Base-by-base conservation (phyloP, 2,888 invertebrate species). In the Neria commutata region DNA sequence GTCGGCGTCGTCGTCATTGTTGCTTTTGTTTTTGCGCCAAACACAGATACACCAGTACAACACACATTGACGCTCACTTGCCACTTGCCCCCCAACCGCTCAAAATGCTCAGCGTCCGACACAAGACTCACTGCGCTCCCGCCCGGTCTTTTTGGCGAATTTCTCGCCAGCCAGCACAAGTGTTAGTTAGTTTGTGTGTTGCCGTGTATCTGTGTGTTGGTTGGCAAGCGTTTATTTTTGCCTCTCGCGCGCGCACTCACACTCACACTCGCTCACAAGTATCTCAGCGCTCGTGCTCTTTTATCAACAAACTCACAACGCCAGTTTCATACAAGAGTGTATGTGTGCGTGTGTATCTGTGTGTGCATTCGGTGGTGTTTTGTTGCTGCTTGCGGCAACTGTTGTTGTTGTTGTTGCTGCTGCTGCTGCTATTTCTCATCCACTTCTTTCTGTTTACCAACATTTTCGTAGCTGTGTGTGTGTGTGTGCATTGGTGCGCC, bases 1-100 rank as follows among this genome's bases (percentile, higher is more conserved):
- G 56, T 55, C 42, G 63, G 24, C 46, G 62, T 26, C 56, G 56
- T 51, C 50, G 59, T 59, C 56, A 57, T 62, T 55, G 53, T 55
- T 64, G 73, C 73, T 61, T 74, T 74, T 74, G 69, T 74, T 73
- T 72, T 75, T 72, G n/a, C n/a, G n/a, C n/a, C n/a, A n/a, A n/a
- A n/a, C n/a, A n/a, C n/a, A n/a, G n/a, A n/a, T n/a, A n/a, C n/a
- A n/a, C n/a, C n/a, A n/a, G n/a, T n/a, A n/a, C n/a, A n/a, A n/a
- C n/a, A n/a, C n/a, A n/a, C n/a, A n/a, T n/a, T n/a, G n/a, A n/a
- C n/a, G n/a, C n/a, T n/a, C n/a, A n/a, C n/a, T n/a, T n/a, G n/a
- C n/a, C n/a, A n/a, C n/a, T n/a, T n/a, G n/a, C n/a, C n/a, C n/a
- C n/a, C n/a, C n/a, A n/a, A n/a, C n/a, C n/a, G n/a, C n/a, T n/a